Base-by-base conservation (phyloP, 2,888 invertebrate species). In the Sarcophaga carnaria region DNA sequence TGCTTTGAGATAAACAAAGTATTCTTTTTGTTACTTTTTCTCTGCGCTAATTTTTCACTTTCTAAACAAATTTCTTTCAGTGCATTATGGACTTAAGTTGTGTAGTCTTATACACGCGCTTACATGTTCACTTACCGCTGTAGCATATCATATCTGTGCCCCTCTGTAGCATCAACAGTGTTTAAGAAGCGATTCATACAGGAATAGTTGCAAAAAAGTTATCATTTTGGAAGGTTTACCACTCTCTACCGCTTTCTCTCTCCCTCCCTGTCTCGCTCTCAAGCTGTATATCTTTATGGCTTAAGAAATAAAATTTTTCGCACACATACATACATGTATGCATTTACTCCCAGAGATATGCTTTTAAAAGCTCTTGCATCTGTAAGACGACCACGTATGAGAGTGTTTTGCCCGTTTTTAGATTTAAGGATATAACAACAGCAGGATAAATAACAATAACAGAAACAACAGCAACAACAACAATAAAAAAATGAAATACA, bases 181-280 rank as follows among this genome's bases (percentile, higher is more conserved):
- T 70, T 49, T 2, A 20, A 37, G n/a, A 64, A 64, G 12, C 37
- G 47, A 69, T 63, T 76, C 59, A 59, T 69, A 69, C 60, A 72
- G 62, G 63, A 27, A 69, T 78, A 54, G 72, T 74, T 83, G 74
- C 12, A 54, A 83, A 74, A 63, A 25, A 70, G 69, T 59, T 66
- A 75, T 70, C 37, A 76, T 74, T 63, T 82, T 37, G 37, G 37
- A 37, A 37, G 10, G 8, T 37, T 37, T 37, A 37, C 37, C 37
- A 54, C 1, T 14, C 17, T 11, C 10, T 49, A 49, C 54, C 17
- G 4, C 14, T 12, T 0, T 14, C 54, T 3, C 14, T 14, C 12
- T 54, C 49, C 2, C 49, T 49, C 12, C 1, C 54, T 14, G 0
- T 2, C 4, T 54, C 54, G 14, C 54, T 54, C 37, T 37, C 37